These are phyloP conservation scores for Macrophya alboannulata DNA, from an alignment of 2,888 invertebrate genomes.

Conservation along the genomic window DNA sequence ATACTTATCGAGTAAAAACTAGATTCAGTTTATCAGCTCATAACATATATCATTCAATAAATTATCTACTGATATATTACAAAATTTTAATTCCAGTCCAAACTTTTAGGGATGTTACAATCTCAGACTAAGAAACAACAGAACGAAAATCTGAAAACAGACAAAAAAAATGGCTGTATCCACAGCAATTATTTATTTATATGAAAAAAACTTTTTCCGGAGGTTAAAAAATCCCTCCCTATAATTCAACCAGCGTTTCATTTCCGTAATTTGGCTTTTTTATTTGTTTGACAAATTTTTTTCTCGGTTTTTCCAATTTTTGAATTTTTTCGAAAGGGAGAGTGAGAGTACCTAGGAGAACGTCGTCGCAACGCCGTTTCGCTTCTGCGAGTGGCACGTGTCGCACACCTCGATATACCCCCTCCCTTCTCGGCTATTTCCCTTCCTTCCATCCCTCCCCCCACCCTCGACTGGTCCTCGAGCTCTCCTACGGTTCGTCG, in stretches of 20 bases:
- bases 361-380: constrained; percentile 32
- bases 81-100: too few relatives aligned
- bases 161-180: too few relatives aligned
- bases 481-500: constrained; percentile 47
- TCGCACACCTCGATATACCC: constrained; percentile 41
- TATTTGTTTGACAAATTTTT: neutral
- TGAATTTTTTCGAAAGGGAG: neutral
- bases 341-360: neutral
- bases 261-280: neutral
- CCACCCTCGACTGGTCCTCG: constrained; percentile 51
- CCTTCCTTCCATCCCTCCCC: constrained; percentile 57
- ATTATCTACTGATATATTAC: too few relatives aligned
- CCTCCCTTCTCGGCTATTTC: constrained; percentile 54
- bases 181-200: too few relatives aligned
- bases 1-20: too few relatives aligned
- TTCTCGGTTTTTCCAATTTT: neutral
- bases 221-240: neutral
- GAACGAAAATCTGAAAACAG: too few relatives aligned
- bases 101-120: too few relatives aligned
- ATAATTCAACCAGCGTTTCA: too few relatives aligned
- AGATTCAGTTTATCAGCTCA: too few relatives aligned
- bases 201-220: too few relatives aligned
- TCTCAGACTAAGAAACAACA: too few relatives aligned
- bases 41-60: too few relatives aligned
- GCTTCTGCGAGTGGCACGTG: constrained; percentile 54